phyloP scores from a whole-genome alignment of 2,113 vertebrate species.

The Heterochromis multidens region DNA sequence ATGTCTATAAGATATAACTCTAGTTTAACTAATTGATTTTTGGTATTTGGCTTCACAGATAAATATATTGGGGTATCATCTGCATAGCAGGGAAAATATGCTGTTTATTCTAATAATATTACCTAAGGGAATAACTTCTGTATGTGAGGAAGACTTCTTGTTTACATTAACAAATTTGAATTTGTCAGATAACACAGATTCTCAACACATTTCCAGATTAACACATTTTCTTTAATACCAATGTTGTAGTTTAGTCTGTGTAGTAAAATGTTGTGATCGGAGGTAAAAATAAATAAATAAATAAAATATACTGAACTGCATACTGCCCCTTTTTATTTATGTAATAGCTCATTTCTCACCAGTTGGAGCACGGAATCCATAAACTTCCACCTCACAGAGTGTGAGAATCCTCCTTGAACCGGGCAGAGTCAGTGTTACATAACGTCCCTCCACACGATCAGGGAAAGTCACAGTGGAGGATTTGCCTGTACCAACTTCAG shows the following conservation, averaged over 20 bases:
- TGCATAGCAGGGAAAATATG: not conserved
- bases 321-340: not conserved
- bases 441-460: slow-evolving; percentile 10
- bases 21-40: not conserved
- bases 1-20: not conserved
- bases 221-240: too few species aligned
- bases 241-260: too few species aligned
- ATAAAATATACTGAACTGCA: too few species aligned
- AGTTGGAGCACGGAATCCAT: slow-evolving; percentile 41
- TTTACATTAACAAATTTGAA: too few species aligned
- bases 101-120: not conserved
- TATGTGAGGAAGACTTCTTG: too few species aligned
- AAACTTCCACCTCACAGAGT: slow-evolving; percentile 57
- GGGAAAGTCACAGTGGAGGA: not conserved
- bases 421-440: slow-evolving; percentile 15
- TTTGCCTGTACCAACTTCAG: not conserved
- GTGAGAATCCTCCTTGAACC: not conserved
- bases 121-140: accelerated
- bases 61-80: not conserved
- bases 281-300: too few species aligned
- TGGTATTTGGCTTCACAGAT: not conserved
- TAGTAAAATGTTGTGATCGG: too few species aligned
- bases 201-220: too few species aligned
- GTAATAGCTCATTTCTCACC: slow-evolving; percentile 1
- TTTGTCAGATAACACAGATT: too few species aligned